These are phyloP conservation scores for Drosophila paranaensis DNA, from an alignment of 2,888 invertebrate species.

Conservation along the genomic window DNA sequence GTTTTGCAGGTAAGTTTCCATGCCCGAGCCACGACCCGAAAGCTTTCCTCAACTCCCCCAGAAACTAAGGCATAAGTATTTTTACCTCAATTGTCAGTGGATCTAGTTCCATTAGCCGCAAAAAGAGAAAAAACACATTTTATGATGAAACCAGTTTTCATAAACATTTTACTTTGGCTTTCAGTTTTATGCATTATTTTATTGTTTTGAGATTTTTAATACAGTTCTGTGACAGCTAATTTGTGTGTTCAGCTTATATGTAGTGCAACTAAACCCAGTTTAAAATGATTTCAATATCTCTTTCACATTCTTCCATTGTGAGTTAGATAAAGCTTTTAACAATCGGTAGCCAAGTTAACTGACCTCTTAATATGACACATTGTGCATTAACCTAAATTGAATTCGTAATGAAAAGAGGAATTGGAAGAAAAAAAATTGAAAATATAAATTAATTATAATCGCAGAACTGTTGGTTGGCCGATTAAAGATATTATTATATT, in stretches of 20 bases:
- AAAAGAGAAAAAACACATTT: not conserved
- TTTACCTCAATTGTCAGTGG: conserved; percentile 17
- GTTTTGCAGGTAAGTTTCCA: conserved; percentile 73
- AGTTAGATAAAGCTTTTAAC: not conserved
- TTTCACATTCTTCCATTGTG: not conserved
- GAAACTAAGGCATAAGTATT: conserved; percentile 30
- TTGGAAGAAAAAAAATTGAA: not conserved
- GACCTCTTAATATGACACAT: conserved; percentile 5
- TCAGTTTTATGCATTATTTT: not conserved
- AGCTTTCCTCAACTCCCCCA: not conserved
- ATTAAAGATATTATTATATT: too few relatives aligned
- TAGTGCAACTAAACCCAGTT: not conserved
- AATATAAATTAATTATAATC: not conserved
- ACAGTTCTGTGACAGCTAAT: conserved; percentile 22
- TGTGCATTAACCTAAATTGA: conserved; percentile 17
- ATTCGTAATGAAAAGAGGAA: not conserved
- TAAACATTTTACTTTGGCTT: conserved; percentile 3
- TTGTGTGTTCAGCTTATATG: not conserved
- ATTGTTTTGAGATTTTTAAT: conserved; percentile 1
- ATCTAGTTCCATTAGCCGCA: conserved; percentile 16
- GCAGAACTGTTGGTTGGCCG: too few relatives aligned
- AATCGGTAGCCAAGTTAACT: conserved; percentile 16
- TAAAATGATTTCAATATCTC: not conserved
- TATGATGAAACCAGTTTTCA: conserved; percentile 13
- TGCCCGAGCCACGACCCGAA: not conserved